Percentiles rank a stretch among this genome's conserved stretches.
Conservation (phyloP, 2,888 invertebrate species). For the Trypoxylon attenuatum region DNA sequence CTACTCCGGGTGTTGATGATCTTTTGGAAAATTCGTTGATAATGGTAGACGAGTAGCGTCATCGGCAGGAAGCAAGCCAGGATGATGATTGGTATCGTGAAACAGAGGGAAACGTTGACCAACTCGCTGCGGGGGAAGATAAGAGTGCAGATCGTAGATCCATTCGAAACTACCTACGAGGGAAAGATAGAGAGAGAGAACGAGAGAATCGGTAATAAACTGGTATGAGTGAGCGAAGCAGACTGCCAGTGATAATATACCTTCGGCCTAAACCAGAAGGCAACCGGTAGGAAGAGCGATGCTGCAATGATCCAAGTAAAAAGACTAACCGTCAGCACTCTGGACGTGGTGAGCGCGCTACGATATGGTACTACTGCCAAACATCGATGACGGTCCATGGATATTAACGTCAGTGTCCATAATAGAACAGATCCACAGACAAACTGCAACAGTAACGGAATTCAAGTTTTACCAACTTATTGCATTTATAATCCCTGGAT, state of each 20-base stretch:
- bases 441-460: no score
- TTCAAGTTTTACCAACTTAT: no score
- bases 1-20: conserved; percentile 76
- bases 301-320: conserved; percentile 76
- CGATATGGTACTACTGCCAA: conserved; percentile 77
- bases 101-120: conserved; percentile 75
- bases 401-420: conserved; percentile 78
- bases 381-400: conserved; percentile 77
- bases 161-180: conserved; percentile 54
- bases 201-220: background rate
- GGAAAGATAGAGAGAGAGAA: background rate
- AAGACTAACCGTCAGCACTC: conserved; percentile 71
- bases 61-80: conserved; percentile 77
- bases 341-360: conserved; percentile 74
- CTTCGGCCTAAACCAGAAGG: conserved; percentile 76
- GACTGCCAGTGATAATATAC: no score
- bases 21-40: conserved; percentile 77
- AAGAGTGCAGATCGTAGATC: conserved; percentile 75
- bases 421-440: conserved; percentile 78
- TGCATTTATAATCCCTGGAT: no score
- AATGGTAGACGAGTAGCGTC: conserved; percentile 76
- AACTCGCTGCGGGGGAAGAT: conserved; percentile 76
- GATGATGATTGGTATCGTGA: conserved; percentile 75
- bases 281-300: conserved; percentile 76
- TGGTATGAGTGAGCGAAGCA: background rate